These are phyloP conservation scores for Rhopalosiphum nymphaeae DNA, from an alignment of 2,888 invertebrate genomes.

Conservation along the genomic window DNA sequence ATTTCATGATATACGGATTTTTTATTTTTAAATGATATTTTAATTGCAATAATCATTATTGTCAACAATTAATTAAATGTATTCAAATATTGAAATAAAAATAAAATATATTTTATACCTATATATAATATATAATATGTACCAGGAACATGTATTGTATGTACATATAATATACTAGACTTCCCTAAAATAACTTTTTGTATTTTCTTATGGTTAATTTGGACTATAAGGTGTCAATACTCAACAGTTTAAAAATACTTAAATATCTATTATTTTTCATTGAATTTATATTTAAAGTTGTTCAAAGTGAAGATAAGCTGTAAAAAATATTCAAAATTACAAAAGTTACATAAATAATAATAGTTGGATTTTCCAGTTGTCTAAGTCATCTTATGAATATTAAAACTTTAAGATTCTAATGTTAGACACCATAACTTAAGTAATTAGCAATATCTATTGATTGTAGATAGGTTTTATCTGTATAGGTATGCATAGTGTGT, in stretches of 20 bases:
- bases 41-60: too few species aligned
- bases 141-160: too few species aligned
- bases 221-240: background rate
- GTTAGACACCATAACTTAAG: background rate
- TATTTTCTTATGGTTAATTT: background rate
- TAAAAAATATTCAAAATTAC: background rate
- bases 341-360: background rate
- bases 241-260: background rate
- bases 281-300: background rate
- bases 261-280: background rate
- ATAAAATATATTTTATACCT: background rate
- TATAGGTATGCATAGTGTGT: background rate
- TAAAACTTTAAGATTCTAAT: background rate
- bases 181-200: background rate
- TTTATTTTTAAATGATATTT: too few species aligned
- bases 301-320: background rate
- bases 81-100: background rate
- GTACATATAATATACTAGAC: background rate
- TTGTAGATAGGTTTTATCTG: background rate
- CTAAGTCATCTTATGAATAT: background rate
- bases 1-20: too few species aligned
- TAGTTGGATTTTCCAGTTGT: background rate
- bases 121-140: too few species aligned
- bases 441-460: background rate
- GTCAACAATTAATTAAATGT: background rate